Base-by-base conservation (phyloP, 2,888 invertebrate species). In the Lepidonotus clava region DNA sequence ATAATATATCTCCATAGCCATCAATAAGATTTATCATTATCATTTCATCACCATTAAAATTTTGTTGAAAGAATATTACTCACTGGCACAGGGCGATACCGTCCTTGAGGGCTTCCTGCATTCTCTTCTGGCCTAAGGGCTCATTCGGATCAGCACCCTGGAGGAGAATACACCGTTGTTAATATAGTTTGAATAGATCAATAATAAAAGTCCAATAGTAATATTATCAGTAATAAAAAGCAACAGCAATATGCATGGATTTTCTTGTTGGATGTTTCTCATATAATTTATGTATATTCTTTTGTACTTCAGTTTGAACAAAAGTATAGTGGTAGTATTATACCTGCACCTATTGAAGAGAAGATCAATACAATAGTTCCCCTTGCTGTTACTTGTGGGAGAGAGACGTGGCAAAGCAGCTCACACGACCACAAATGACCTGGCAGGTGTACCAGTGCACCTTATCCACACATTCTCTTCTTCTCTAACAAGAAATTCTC, bases 21-120 rank as follows among this genome's bases (percentile, higher is more conserved):
- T 46, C 18, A 8, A 46, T 46, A 11, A 18, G 18, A 46, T 11
- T 11, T 46, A 11, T 11, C 8, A 46, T 46, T 11, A 46, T 8
- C 18, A 18, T 18, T 8, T 66, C 6, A 66, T n/a, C 24, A 6
- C n/a, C 8, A 66, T 28, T 11, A 66, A 18, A 66, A 21, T 8
- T 6, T 8, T 36, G 32, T 14, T 18, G 11, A 34, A 8, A 34
- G 66, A 32, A 28, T 8, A 8, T 28, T 76, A 85, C 90, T 90
- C 89, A 93, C 93, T 98, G 97, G 95, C 98, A 98, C 11, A 98
- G 95, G 76, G 98, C 95, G 36, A 97, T 95, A 40, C 98, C 98
- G 94, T 98, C 97, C 91, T 96, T 96, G 0, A 98, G 96, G 87
- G 97, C 95, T 91, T 98, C 98, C 93, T 96, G 97, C 95, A 99